Percentiles rank a stretch among this genome's conserved stretches.
phyloP scores from a whole-genome alignment of 2,888 invertebrate species.

The Tetranychus truncatus region DNA sequence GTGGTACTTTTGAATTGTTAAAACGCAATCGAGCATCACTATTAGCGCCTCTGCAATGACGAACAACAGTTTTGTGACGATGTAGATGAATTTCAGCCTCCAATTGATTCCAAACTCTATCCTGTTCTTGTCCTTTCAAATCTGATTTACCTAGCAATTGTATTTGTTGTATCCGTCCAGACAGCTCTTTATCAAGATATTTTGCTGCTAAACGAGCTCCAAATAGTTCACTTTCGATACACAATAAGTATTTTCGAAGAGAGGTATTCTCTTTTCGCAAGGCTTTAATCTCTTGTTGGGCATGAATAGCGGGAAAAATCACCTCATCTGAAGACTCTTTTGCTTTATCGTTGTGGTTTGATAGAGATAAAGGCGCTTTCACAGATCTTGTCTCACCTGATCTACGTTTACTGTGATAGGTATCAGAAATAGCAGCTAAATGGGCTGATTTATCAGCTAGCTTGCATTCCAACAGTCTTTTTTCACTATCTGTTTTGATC shows the following conservation, averaged over 20 bases:
- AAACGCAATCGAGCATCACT: constrained; percentile 12
- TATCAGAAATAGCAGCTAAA: constrained; percentile 4
- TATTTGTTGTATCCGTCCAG: constrained; percentile 62
- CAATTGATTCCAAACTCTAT: constrained; percentile 58
- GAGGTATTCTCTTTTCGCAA: constrained; percentile 48
- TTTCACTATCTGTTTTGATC: constrained; percentile 47
- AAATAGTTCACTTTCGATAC: constrained; percentile 60
- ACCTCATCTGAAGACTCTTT: constrained; percentile 31
- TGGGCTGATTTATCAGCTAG: constrained; percentile 28
- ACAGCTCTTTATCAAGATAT: constrained; percentile 65
- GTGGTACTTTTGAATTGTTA: neutral
- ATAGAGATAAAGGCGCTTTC: constrained; percentile 27
- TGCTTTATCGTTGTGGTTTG: constrained; percentile 36
- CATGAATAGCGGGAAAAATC: constrained; percentile 1
- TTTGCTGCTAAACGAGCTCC: constrained; percentile 66
- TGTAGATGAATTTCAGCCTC: constrained; percentile 70
- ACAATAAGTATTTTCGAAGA: constrained; percentile 49
- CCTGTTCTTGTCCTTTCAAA: constrained; percentile 57
- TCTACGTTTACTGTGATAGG: neutral
- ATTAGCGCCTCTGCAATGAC: constrained; percentile 37
- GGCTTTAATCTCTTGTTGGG: constrained; percentile 25
- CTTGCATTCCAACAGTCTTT: constrained; percentile 44
- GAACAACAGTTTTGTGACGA: constrained; percentile 57
- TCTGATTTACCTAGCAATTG: constrained; percentile 49
- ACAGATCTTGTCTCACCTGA: neutral